Evolutionary conservation across 2,797 vertebrate genomes (phyloP), one percentile per base, ranked within the genome.

Genomic region (Austrolebias charrua): DNA sequence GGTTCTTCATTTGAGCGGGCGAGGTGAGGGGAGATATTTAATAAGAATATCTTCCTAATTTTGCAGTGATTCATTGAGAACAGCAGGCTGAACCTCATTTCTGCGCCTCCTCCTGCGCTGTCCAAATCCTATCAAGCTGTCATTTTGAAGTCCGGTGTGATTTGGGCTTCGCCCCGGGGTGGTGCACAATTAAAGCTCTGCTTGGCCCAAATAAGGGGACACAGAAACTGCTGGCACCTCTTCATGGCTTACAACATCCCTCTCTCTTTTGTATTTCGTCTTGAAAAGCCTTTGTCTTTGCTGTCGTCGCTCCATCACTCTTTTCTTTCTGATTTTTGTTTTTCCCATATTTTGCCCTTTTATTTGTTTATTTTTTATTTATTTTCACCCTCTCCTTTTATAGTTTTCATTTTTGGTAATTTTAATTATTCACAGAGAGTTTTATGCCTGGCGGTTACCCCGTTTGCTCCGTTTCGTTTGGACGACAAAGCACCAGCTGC

Each of bases 171-270:
- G 83, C 88, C 84, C 83, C 44, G 60, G 80, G 78, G 82, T 91
- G 87, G 85, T 76, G 65, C 79, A 86, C 91, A 90, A 93, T 95
- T 94, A 94, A 93, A 95, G 82, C 86, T 92, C 76, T 86, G 88
- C 91, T 93, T 94, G 93, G 94, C 93, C 86, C 75, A 84, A 91
- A 92, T 86, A 89, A 88, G 28, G 86, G 90, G 91, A 92, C 92
- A 92, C 92, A 94, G 45, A 82, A 83, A 92, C 92, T 88, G 86
- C 94, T 98, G 96, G 95, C 95, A 91, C 75, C 76, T 88, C 89
- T 91, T 95, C 93, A 95, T 96, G 90, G 88, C 94, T 96, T 94
- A 96, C 95, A 94, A 96, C 96, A 98, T 95, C 90, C 91, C 15
- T 68, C 53, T 50, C 29, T 55, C 46, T 66, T 19, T 38, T 62